Evolutionary conservation across 1,140 invertebrate genomes (phyloP).

Genomic region (Scaptodrosophila lebanonensis): DNA sequence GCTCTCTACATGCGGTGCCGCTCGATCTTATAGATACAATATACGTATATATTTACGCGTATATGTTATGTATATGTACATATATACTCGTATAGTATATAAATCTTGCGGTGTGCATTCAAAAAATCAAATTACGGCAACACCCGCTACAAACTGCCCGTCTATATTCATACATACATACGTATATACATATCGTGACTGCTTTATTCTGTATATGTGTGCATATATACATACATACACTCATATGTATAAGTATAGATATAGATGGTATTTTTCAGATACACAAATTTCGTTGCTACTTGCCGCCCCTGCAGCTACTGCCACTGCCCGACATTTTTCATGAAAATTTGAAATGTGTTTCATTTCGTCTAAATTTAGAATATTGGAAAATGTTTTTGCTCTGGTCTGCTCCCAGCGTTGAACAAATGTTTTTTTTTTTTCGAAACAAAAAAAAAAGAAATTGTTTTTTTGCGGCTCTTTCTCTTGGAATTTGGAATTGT

Average conservation of each 20-base stretch:
- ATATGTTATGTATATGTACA: constrained; percentile 33
- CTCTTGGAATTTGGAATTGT: too few relatives aligned
- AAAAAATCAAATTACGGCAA: constrained; percentile 60
- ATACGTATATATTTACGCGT: constrained; percentile 11
- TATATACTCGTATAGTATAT: constrained; percentile 42
- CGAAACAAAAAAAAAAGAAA: too few relatives aligned
- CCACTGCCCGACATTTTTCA: constrained; percentile 60
- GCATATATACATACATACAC: constrained; percentile 25
- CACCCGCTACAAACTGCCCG: constrained; percentile 46
- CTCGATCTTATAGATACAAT: too few relatives aligned
- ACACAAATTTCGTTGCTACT: constrained; percentile 40
- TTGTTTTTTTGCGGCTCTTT: constrained; percentile 10
- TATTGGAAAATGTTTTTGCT: constrained; percentile 65
- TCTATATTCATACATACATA: constrained; percentile 57
- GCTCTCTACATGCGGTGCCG: too few relatives aligned
- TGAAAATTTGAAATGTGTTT: constrained; percentile 75
- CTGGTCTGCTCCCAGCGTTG: constrained; percentile 9
- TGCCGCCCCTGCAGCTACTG: constrained; percentile 27
- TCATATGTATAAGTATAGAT: constrained; percentile 20
- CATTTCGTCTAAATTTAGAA: constrained; percentile 73
- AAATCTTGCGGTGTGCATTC: constrained; percentile 49
- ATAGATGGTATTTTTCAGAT: constrained; percentile 56
- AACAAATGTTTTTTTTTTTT: constrained; percentile 24
- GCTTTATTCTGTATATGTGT: constrained; percentile 16
- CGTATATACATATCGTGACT: constrained; percentile 17